Percentiles rank a stretch among this genome's conserved stretches.
phyloP scores from a whole-genome alignment of 2,797 vertebrate genomes.

The Diplodus puntazzo region DNA sequence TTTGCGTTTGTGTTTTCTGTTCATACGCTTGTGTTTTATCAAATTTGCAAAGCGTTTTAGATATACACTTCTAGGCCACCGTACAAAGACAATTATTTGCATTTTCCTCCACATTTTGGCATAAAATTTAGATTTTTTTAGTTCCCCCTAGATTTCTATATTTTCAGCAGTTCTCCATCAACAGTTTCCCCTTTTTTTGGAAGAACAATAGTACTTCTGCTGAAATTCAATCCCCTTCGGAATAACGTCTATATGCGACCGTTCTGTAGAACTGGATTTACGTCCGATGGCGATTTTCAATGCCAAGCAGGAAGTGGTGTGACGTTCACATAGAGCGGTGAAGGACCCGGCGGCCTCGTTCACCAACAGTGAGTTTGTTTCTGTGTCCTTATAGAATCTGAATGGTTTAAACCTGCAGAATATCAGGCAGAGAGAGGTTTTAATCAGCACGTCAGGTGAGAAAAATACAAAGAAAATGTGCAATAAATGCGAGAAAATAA shows the following conservation, averaged over 20 bases:
- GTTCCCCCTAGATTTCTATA: not conserved
- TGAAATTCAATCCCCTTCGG: not conserved
- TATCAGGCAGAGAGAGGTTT: not conserved
- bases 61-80: too few relatives aligned
- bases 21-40: too few relatives aligned
- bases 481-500: not conserved
- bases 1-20: too few relatives aligned
- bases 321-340: constrained; percentile 2
- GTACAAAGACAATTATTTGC: not conserved
- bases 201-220: not conserved
- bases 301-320: constrained; percentile 18
- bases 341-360: constrained; percentile 1
- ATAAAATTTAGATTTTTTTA: too few relatives aligned
- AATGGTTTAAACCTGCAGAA: not conserved
- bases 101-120: not conserved
- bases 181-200: not conserved
- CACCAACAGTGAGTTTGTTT: not conserved
- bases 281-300: not conserved
- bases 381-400: not conserved
- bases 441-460: too few relatives aligned
- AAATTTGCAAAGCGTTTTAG: too few relatives aligned
- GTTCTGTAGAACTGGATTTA: not conserved
- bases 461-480: not conserved
- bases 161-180: not conserved
- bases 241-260: not conserved